Evolutionary conservation across 1,140 invertebrate species (phyloP), one percentile per base, ranked within the genome.

Genomic region (Charaxes varanes): DNA sequence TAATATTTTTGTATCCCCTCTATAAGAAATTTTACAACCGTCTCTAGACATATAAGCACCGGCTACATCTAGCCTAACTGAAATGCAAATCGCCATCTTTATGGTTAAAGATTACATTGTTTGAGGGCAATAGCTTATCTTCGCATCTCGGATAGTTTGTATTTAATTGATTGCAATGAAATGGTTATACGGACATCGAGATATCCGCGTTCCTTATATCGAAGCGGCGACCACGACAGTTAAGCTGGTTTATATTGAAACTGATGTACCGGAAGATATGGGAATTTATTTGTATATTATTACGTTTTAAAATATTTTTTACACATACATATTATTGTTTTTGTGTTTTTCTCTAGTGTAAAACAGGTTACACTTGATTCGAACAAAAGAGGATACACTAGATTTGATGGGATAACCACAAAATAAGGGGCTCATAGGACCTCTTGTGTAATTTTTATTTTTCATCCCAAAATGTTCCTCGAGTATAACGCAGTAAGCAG

Each of bases 31-130:
- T n/a, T n/a, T n/a, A n/a, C n/a, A n/a, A n/a, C n/a, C n/a, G n/a
- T n/a, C n/a, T n/a, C n/a, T n/a, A n/a, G n/a, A n/a, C n/a, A n/a
- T n/a, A n/a, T n/a, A 46, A 61, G 49, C 55, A 40, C 49, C 42
- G 47, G 40, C 26, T 33, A 34, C 15, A 49, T 47, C 53, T 31
- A 51, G 59, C 62, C 72, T 65, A 67, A 74, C 48, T 74, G 64
- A 62, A 67, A 81, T 78, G 73, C 73, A 78, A 78, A 78, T 78
- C 50, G 44, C 47, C 56, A 53, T 72, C 53, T 71, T 68, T 78
- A 81, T 65, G 73, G 77, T 66, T 71, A 77, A 78, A 77, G 77
- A 81, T 81, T 78, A 81, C 77, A 81, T 81, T 81, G 73, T 81
- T 57, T 56, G 54, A 44, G 50, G 41, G 40, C 65, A 68, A 72